phyloP scores from a whole-genome alignment of 2,888 invertebrate genomes.

The Pantelozetes paolii region DNA sequence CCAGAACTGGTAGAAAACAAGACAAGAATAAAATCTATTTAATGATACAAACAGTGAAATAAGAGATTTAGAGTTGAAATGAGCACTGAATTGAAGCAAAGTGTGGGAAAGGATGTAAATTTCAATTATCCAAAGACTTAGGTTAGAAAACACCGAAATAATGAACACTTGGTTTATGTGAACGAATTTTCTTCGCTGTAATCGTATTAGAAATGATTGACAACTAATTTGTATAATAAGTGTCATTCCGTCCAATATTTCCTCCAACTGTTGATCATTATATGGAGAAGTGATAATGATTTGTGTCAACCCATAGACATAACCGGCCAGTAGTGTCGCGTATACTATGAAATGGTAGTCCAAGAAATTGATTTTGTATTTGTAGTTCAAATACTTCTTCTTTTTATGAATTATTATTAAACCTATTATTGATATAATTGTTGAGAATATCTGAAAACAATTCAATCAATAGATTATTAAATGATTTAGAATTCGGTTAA shows the following conservation, averaged over 20 bases:
- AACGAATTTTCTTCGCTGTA: conserved; percentile 33
- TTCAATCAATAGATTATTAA: conserved; percentile 15
- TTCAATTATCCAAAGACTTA: conserved; percentile 43
- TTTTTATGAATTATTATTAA: conserved; percentile 25
- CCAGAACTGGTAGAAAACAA: conserved; percentile 43
- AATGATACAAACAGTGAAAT: conserved; percentile 39
- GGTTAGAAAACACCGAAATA: conserved; percentile 39
- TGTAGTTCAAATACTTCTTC: conserved; percentile 37
- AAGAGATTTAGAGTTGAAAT: neutral
- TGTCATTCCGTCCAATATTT: conserved; percentile 26
- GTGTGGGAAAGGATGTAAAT: neutral
- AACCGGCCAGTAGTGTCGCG: conserved; percentile 32
- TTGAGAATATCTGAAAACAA: conserved; percentile 31
- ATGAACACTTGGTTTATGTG: conserved; percentile 40
- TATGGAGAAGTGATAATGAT: neutral
- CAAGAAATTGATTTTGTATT: conserved; percentile 39
- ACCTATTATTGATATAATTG: conserved; percentile 37
- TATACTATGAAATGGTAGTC: conserved; percentile 40
- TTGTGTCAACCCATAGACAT: conserved; percentile 22
- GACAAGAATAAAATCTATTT: conserved; percentile 42
- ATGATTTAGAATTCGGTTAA: conserved; percentile 38
- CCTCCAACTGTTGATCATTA: neutral
- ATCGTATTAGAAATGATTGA: conserved; percentile 40
- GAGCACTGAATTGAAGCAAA: neutral
- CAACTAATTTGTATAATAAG: conserved; percentile 39